Base-by-base conservation (phyloP, 2,888 invertebrate species). In the Cosmia trapezina region DNA sequence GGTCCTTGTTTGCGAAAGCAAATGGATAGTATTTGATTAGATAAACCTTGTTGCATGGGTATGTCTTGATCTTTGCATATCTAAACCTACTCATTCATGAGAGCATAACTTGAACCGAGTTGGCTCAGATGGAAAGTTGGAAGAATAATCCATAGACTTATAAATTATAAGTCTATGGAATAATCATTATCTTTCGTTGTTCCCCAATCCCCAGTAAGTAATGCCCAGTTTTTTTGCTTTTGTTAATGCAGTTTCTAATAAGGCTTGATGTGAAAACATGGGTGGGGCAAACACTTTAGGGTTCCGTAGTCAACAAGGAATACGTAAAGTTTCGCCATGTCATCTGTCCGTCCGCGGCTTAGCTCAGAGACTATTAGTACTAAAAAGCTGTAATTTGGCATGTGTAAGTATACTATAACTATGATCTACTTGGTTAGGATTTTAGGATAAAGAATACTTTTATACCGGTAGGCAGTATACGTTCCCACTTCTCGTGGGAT, bases 1-100 rank as follows among this genome's bases (percentile, higher is more conserved):
- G 8, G 14, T 45, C 2, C 14, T 67, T 68, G 57, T 57, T 77
- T 77, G 57, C 56, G 17, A 45, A 37, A 67, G 3, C 6, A 37
- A 6, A 4, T 37, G 33, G 3, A 28, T 37, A 49, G 19, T 57
- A 49, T 68, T 68, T 68, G 49, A 22, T 76, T 57, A 67, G 57
- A 57, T 37, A 67, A 54, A 76, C 7, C 12, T n/a, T 1, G 8
- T 49, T 8, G 14, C 6, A 51, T 33, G 9, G 33, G 7, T 62
- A 22, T 11, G 2, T 19, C 3, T 28, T 28, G 28, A 3, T 28
- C 28, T 62, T 19, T 28, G 19, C 37, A 37, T 37, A 37, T 8
- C 19, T 45, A 11, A 2, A 43, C 0, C 11, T 17, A 45, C 61
- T 28, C 12, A 28, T 45, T 62, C 28, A 14, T 28, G 28, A 62